Conservation (phyloP, 2,888 invertebrate genomes). For the Conus canariensis region DNA sequence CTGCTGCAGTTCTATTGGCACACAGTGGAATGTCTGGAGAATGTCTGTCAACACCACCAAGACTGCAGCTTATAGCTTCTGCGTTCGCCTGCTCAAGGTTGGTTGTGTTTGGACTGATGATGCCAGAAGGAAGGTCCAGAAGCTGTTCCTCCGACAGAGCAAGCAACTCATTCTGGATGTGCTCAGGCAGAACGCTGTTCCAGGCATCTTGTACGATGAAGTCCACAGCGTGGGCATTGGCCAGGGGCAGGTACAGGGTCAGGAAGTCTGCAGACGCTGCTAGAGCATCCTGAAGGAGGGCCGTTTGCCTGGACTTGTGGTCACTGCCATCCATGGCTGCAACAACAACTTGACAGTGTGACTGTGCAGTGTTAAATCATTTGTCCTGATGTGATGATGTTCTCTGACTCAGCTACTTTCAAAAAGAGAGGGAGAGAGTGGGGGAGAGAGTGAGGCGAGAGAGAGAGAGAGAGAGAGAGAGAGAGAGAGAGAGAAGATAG, state of each 20-base stretch:
- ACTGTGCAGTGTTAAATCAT: background rate
- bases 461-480: no score
- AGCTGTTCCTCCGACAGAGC: slow-evolving; percentile 57
- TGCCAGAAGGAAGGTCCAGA: slow-evolving; percentile 42
- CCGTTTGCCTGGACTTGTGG: background rate
- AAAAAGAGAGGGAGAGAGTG: no score
- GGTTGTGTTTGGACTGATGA: background rate
- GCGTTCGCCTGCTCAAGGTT: background rate
- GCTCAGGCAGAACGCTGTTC: slow-evolving; percentile 58
- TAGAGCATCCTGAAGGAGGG: slow-evolving; percentile 38
- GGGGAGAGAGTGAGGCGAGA: no score
- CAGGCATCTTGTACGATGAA: slow-evolving; percentile 69
- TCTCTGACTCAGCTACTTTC: no score
- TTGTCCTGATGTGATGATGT: no score
- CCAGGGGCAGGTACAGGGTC: slow-evolving; percentile 63
- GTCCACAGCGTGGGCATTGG: slow-evolving; percentile 71
- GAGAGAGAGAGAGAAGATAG: no score
- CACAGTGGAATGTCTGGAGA: background rate
- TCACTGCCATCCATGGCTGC: background rate
- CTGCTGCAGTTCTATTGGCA: background rate
- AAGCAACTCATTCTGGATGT: slow-evolving; percentile 58
- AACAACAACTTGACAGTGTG: background rate
- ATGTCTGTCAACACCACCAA: background rate
- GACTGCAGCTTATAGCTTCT: background rate
- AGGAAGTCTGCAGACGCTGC: slow-evolving; percentile 56